Conservation (phyloP, 2,888 invertebrate species). For the Polyommatus icarus region DNA sequence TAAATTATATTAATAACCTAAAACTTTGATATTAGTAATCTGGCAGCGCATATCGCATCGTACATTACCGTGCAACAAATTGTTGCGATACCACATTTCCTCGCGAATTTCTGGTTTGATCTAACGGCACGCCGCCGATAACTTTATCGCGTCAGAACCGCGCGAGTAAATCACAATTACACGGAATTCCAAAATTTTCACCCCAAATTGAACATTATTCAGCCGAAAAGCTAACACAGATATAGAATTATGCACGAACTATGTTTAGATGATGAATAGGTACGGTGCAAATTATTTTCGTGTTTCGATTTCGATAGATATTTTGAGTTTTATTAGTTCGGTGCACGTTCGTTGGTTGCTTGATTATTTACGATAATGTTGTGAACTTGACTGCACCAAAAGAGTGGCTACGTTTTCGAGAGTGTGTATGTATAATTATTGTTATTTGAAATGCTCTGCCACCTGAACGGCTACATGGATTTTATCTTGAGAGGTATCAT, state of each 20-base stretch:
- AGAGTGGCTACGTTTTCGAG: no score
- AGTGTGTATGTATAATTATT: no score
- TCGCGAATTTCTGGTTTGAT: slow-evolving; percentile 35
- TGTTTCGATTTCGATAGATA: slow-evolving; percentile 3
- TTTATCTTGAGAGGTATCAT: no score
- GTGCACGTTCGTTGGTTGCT: neutral
- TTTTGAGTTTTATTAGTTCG: neutral
- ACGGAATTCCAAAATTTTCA: slow-evolving; percentile 68
- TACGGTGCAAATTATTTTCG: neutral
- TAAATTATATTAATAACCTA: no score
- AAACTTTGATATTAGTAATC: neutral
- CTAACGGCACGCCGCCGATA: slow-evolving; percentile 49
- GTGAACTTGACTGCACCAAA: neutral
- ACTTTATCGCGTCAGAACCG: slow-evolving; percentile 70
- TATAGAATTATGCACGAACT: slow-evolving; percentile 42
- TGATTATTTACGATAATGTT: neutral
- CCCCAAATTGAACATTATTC: slow-evolving; percentile 66
- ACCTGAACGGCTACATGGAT: no score
- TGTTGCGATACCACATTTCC: slow-evolving; percentile 32
- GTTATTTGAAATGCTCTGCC: no score
- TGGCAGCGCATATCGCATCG: slow-evolving; percentile 2
- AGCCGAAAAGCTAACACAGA: slow-evolving; percentile 55
- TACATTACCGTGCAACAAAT: slow-evolving; percentile 32
- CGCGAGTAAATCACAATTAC: slow-evolving; percentile 74
- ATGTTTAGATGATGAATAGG: slow-evolving; percentile 38